Base-by-base conservation (phyloP, 2,888 invertebrate genomes). In the Meiosimyza decipiens region DNA sequence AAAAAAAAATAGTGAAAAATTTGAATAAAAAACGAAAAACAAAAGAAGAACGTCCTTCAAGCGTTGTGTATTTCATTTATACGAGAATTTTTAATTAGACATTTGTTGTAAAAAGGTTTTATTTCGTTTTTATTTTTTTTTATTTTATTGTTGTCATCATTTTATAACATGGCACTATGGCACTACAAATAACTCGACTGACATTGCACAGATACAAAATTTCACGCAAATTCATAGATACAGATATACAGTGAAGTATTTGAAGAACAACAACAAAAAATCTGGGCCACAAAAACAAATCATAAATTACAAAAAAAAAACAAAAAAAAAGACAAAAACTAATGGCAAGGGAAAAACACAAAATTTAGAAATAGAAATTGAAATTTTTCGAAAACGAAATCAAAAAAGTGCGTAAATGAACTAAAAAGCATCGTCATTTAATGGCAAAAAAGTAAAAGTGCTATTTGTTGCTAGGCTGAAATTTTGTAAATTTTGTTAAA, bases 201-300 rank as follows among this genome's bases (percentile, higher is more conserved):
- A 50, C 28, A 49, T 51, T 22, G 50, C 50, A 63, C 63, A 47
- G 63, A 68, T 50, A 68, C 28, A 9, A 13, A n/a, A 12, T 47
- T 2, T 18, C 50, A 73, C 71, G 59, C 60, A 52, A 6, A 60
- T 68, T 72, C 51, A 62, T n/a, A 51, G 47, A 64, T 51, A 60
- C 57, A 65, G 73, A 66, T 62, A 68, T 40, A 73, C n/a, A 68
- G 51, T 28, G 28, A 49, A 71, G 28, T 2, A 50, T 49, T 22
- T 65, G 52, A 22, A 59, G 9, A 28, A 33, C 22, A 47, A 62
- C 40, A 63, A 18, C 54, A 40, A 33, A 70, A 28, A 55, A 70
- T 59, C 70, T 62, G 57, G 62, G 70, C 33, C 70, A 70, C 51
- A 47, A 62, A 63, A 63, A 52, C 55, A 70, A 60, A 22, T 11